Conservation (phyloP, 64 coral and sea anemone genomes). For the Cladopsammia gracilis region DNA sequence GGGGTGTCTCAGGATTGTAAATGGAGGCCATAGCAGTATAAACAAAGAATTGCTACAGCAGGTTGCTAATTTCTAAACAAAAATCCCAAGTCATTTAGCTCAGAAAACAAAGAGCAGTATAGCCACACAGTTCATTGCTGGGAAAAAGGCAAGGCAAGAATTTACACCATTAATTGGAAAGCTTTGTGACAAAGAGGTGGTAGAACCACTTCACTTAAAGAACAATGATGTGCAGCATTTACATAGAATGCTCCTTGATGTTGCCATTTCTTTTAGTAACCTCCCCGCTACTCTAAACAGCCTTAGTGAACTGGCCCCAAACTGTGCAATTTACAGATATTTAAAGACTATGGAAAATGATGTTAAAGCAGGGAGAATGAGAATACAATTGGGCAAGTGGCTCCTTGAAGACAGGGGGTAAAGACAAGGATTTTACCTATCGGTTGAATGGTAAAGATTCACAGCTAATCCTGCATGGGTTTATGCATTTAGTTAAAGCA, state of each 20-base stretch:
- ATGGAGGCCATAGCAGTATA: constrained; percentile 59
- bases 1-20: not conserved
- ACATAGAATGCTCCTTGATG: constrained; percentile 28
- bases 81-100: constrained; percentile 13
- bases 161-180: constrained; percentile 58
- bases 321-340: not conserved
- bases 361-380: no score
- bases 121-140: constrained; percentile 63
- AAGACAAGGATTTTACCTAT: no score
- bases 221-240: constrained; percentile 51
- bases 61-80: constrained; percentile 47
- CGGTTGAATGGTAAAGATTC: no score
- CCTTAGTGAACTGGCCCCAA: not conserved
- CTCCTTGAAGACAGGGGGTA: no score
- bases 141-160: constrained; percentile 61
- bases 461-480: no score
- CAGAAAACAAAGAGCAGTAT: constrained; percentile 4
- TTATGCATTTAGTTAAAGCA: no score
- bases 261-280: constrained; percentile 62
- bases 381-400: no score
- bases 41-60: constrained; percentile 20
- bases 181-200: constrained; percentile 71
- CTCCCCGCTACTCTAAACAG: constrained; percentile 7
- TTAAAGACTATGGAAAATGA: no score
- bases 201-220: no score